These are phyloP conservation scores for Meloidogyne exigua DNA, from an alignment of 1,140 invertebrate species.

Conservation along the genomic window DNA sequence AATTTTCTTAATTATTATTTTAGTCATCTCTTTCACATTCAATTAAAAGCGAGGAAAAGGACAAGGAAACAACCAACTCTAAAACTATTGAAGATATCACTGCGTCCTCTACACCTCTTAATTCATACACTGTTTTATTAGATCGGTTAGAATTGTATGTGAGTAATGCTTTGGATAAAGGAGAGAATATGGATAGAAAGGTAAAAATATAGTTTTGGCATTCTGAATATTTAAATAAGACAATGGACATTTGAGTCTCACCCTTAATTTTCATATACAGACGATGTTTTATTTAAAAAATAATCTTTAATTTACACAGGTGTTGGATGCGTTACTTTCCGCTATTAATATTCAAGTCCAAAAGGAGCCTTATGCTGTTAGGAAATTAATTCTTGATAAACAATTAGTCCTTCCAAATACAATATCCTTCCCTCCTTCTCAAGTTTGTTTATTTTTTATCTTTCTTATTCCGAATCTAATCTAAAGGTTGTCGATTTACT, in stretches of 20 bases:
- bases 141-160: conserved; percentile 57
- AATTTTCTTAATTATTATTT: conserved; percentile 5
- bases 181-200: conserved; percentile 53
- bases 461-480: not conserved
- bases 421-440: conserved; percentile 61
- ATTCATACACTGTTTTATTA: conserved; percentile 42
- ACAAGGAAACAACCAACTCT: not conserved
- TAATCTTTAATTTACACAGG: conserved; percentile 5
- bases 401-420: conserved; percentile 62
- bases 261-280: too few species aligned
- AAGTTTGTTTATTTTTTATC: conserved; percentile 28
- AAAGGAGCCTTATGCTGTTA: conserved; percentile 52
- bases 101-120: conserved; percentile 31
- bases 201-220: too few species aligned
- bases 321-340: conserved; percentile 55
- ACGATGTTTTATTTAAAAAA: conserved; percentile 2
- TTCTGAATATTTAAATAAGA: too few species aligned
- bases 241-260: too few species aligned
- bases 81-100: conserved; percentile 24
- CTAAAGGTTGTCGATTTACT: conserved; percentile 61
- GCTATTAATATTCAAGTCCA: conserved; percentile 63
- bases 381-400: conserved; percentile 62
- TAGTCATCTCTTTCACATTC: conserved; percentile 2
- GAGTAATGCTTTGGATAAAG: conserved; percentile 39
- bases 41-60: not conserved